Evolutionary conservation across 30 jellyfish, hydroid and myxozoan genomes (phyloP), one percentile per base, ranked within the genome.

Genomic region (Pelagia noctiluca): DNA sequence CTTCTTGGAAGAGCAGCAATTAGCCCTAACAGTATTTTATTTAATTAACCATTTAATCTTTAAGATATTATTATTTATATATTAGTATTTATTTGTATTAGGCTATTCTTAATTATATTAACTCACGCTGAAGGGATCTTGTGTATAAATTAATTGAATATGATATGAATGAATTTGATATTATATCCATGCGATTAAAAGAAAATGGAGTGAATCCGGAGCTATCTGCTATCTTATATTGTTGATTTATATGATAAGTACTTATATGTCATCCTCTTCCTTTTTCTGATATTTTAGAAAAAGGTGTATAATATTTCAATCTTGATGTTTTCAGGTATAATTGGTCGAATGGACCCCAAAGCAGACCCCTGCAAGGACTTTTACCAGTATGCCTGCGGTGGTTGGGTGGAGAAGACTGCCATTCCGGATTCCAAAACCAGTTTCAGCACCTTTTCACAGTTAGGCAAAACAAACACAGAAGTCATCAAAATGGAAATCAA

Each of bases 351-450:
- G 99, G 89, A 94, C 63, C 37, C 36, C 52, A 66, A 67, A 16
- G 95, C 88, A 23, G 72, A 88, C 35, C 99, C 99, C 0, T 94
- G 99, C 73, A 54, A 94, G 1, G 95, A 94, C 71, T 94, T 94
- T 65, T 94, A 94, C 53, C 96, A 94, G 73, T 94, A 87, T 47
- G 87, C 99, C 0, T 94, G 99, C 50, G 99, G 99, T 8, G 95
- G 95, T 7, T 94, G 99, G 99, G 88, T 94, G 13, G 90, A 94
- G 54, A 83, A 57, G 37, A 80, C 96, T 7, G 89, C 99, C 1
- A 89, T 94, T 24, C 99, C 99, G 23, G 99, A 94, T 32, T 94
- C 99, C 1, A 83, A 71, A 26, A 65, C 97, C 21, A 25, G 83
- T 28, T 88, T 72, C 80, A 94, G 95, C 76, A 83, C 90, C 8